Evolutionary conservation across 2,888 invertebrate genomes (phyloP), one percentile per base, ranked within the genome.

Genomic region (Eupithecia vulgata): DNA sequence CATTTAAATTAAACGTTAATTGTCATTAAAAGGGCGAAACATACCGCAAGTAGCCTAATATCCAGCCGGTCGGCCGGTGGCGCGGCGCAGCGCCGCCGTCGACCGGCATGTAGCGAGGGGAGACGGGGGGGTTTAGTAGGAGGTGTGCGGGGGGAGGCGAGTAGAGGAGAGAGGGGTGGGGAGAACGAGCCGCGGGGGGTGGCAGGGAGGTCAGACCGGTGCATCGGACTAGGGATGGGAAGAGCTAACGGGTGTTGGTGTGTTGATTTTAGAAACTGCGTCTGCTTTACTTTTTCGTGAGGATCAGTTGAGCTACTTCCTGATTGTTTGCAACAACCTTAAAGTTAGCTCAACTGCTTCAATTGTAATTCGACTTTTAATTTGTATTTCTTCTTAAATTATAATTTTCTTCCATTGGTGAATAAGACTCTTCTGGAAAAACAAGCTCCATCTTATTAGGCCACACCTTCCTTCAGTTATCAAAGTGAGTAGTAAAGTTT

Each of bases 201-300:
- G 84, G 83, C 81, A 83, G 88, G 87, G 90, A 91, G 90, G 90
- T 90, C 90, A 90, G 78, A 86, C 85, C 84, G 87, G 90, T 91
- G 92, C 91, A 90, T 87, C 83, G 83, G 79, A 82, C 75, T 77
- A 86, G 86, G 77, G 84, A 81, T 81, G 84, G 81, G 78, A 64
- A 1, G 37, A 64, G n/a, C 37, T 34, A 34, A 61, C 34, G 61
- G 34, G 7, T 61, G 21, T 52, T 52, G 12, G 52, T 21, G 21
- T 10, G 52, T 25, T 25, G 25, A 25, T 57, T 57, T 5, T 57
- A 25, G 21, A 57, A 25, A 48, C 34, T 64, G 67, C 52, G 57
- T 5, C 12, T 52, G 25, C 15, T 42, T 17, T 42, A 42, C 15
- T 42, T 42, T 42, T 15, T 15, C 6, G 0, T 40, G 13, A 40